Evolutionary conservation across 1,140 invertebrate species (phyloP).

Genomic region (Neotoxoptera formosana): DNA sequence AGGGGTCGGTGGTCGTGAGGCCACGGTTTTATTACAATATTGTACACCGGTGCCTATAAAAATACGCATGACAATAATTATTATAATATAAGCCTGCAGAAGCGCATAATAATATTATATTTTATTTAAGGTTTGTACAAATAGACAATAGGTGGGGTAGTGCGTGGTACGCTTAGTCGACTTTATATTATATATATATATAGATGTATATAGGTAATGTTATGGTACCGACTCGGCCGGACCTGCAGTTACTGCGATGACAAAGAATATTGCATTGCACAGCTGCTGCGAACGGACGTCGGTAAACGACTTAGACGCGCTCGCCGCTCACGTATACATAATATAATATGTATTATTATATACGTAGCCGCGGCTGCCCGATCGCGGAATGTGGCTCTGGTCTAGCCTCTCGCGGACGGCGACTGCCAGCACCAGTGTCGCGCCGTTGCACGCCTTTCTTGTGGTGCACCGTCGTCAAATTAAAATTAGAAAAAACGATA

Average conservation of each 20-base stretch:
- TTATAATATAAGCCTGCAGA: background rate
- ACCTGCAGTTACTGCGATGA: background rate
- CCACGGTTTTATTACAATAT: background rate
- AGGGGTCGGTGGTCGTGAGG: no score
- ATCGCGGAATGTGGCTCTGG: conserved; percentile 49
- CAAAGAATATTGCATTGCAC: background rate
- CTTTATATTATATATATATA: background rate
- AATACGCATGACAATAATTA: background rate
- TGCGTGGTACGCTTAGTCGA: background rate
- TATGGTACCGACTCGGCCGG: background rate
- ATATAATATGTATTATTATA: background rate
- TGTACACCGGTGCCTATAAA: background rate
- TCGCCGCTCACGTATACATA: background rate
- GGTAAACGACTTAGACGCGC: conserved; percentile 4
- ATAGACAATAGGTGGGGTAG: background rate
- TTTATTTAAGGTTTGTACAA: background rate
- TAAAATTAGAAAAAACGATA: no score
- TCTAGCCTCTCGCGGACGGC: conserved; percentile 35
- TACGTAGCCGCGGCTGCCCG: background rate
- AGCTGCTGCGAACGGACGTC: background rate
- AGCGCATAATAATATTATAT: background rate
- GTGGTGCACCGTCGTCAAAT: background rate
- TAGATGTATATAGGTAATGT: background rate
- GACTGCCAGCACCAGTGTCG: background rate
- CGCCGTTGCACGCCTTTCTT: conserved; percentile 29